Conservation (phyloP, 1,140 invertebrate genomes). For the Penaeus japonicus region DNA sequence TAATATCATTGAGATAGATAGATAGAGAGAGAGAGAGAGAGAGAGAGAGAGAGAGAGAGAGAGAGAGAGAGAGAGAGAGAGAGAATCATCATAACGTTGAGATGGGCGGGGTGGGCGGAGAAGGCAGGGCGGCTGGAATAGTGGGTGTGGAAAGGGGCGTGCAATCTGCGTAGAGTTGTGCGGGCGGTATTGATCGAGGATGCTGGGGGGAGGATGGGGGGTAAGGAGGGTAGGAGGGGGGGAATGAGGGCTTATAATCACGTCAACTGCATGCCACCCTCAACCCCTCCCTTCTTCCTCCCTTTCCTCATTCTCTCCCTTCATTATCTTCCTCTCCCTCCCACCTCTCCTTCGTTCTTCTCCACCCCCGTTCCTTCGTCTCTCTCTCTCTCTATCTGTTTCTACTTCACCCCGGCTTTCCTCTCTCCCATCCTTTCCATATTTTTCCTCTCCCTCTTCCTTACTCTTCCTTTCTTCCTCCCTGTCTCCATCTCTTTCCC, state of each 20-base stretch:
- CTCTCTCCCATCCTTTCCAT: too few relatives aligned
- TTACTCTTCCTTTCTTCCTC: too few relatives aligned
- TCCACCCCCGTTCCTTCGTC: not conserved
- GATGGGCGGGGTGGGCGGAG: not conserved
- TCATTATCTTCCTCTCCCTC: not conserved
- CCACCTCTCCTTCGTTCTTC: not conserved
- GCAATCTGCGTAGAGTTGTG: not conserved
- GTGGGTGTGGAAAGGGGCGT: not conserved
- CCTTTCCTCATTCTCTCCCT: not conserved
- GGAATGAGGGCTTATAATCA: not conserved
- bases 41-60: not conserved
- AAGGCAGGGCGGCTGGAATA: not conserved
- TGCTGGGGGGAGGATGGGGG: not conserved
- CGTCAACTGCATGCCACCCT: slow-evolving; percentile 4
- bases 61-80: not conserved
- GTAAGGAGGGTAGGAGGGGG: too few relatives aligned
- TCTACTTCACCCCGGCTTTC: too few relatives aligned
- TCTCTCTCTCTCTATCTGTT: too few relatives aligned
- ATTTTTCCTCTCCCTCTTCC: too few relatives aligned
- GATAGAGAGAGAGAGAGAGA: not conserved
- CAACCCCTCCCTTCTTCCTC: not conserved
- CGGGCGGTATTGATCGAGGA: not conserved
- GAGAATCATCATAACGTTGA: not conserved
- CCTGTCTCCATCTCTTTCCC: too few relatives aligned
- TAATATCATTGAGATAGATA: not conserved